Percentiles rank a stretch among this genome's conserved stretches.
Evolutionary conservation across 2,797 vertebrate genomes (phyloP).

Genomic region (Amniataba percoides): DNA sequence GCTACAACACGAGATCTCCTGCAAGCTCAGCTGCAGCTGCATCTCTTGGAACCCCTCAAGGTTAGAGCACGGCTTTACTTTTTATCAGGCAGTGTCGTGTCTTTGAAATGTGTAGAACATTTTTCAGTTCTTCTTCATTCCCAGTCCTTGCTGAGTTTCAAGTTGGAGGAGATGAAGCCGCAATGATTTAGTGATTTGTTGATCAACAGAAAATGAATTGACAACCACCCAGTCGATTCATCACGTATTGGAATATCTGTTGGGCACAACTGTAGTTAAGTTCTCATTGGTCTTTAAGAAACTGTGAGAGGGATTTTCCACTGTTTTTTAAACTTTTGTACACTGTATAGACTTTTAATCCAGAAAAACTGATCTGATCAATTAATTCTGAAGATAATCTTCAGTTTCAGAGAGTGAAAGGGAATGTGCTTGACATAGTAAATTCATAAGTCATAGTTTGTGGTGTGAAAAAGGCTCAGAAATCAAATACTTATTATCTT

Average conservation of each 20-base stretch:
- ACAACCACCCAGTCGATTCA: neutral
- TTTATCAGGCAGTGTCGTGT: neutral
- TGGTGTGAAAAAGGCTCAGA: neutral
- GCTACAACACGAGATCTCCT: conserved; percentile 97
- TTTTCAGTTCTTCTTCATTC: neutral
- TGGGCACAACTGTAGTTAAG: too few species aligned
- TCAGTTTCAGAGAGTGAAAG: too few species aligned
- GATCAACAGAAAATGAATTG: neutral
- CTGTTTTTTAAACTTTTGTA: neutral
- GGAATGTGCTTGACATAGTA: neutral
- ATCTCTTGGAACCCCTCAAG: conserved; percentile 99
- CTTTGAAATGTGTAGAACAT: neutral
- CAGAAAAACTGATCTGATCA: too few species aligned
- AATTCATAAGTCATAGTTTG: neutral
- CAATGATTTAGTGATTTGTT: neutral
- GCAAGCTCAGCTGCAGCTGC: conserved; percentile 98
- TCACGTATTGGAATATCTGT: too few species aligned
- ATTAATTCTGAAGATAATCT: neutral
- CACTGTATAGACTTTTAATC: too few species aligned
- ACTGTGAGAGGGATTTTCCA: neutral
- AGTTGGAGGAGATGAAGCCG: too few species aligned
- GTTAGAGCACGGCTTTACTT: conserved; percentile 71
- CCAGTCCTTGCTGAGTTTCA: neutral
- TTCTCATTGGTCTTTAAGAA: neutral
- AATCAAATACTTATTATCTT: neutral